Evolutionary conservation across 2,888 invertebrate species (phyloP).

Genomic region (Tenthredo notha): DNA sequence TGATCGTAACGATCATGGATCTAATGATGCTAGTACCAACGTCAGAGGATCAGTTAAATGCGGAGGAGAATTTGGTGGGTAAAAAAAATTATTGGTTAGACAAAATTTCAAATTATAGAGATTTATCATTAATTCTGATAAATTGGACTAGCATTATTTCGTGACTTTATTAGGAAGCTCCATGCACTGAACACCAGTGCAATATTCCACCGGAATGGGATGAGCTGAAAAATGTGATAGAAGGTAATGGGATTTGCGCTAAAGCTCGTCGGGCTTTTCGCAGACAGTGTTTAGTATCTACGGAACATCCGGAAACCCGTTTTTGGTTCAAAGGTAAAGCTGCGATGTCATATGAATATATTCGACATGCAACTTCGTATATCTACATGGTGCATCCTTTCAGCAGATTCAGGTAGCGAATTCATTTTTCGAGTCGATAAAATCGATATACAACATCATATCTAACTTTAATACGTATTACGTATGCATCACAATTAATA

Average conservation of each 20-base stretch:
- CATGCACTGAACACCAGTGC: slow-evolving; percentile 65
- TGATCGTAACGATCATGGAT: slow-evolving; percentile 60
- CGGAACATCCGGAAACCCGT: slow-evolving; percentile 66
- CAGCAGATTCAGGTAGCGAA: slow-evolving; percentile 71
- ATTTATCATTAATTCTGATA: slow-evolving; percentile 7
- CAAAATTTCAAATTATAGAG: slow-evolving; percentile 1
- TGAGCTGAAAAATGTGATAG: slow-evolving; percentile 57
- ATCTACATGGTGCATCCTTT: slow-evolving; percentile 77
- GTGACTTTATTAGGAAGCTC: slow-evolving; percentile 54
- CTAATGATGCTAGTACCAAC: slow-evolving; percentile 66
- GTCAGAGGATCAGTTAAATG: slow-evolving; percentile 50
- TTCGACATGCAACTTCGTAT: slow-evolving; percentile 70
- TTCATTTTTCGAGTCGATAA: neutral
- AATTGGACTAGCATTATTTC: neutral
- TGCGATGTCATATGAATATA: slow-evolving; percentile 74
- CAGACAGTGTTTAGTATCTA: slow-evolving; percentile 63
- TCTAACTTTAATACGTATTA: neutral
- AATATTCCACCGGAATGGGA: slow-evolving; percentile 60
- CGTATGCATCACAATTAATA: neutral
- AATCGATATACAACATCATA: slow-evolving; percentile 10
- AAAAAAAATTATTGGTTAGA: neutral
- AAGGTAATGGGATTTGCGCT: slow-evolving; percentile 57
- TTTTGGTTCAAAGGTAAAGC: slow-evolving; percentile 72
- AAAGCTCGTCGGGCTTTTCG: slow-evolving; percentile 65
- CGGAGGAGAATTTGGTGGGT: neutral